Base-by-base conservation (phyloP, 2,797 vertebrate genomes). In the Sylvia borin region DNA sequence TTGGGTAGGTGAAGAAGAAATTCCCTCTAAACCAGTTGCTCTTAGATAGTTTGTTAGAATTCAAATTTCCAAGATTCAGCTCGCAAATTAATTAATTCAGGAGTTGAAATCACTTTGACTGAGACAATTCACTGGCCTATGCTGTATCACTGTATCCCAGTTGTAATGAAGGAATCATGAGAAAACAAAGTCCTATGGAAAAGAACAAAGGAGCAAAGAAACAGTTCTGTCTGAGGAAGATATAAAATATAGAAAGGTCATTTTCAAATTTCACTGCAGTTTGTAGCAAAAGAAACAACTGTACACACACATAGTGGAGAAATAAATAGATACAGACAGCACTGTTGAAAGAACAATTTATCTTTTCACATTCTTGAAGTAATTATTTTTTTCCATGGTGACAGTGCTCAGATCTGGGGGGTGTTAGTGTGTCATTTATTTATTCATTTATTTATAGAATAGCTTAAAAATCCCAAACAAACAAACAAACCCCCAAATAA, bases 301-400 rank as follows among this genome's bases (percentile, higher is more conserved):
- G 18, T 61, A 82, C 16, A 45, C 5, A 64, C 26, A 34, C 4
- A 19, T 6, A 57, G 20, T 2, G 0, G 12, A 73, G 16, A 86
- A 88, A 67, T 38, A 10, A 83, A 80, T 55, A 61, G 75, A 20
- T 29, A 75, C 15, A 68, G 8, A 19, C 57, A 65, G 8, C 22
- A 57, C 2, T 43, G 11, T n/a, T 88, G 42, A 94, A 92, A 58
- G 31, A 88, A 76, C 2, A 62, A 38, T 50, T 80, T 36, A 24
- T 29, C 20, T 93, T 88, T 60, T 16, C 10, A 36, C 21, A 34
- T 32, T 80, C n/a, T 48, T 65, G 25, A 75, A 87, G 80, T 8
- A 24, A 50, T 48, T 3, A 1, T 1, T 3, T 51, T 62, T 82
- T 60, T 21, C 48, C 40, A 31, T 0, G 1, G 10, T 51, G 22